A percentile compares a stretch with the other conserved stretches of the same genome.
Evolutionary conservation across 2,797 vertebrate species (phyloP).

Genomic region (Sebastes hopkinsi): DNA sequence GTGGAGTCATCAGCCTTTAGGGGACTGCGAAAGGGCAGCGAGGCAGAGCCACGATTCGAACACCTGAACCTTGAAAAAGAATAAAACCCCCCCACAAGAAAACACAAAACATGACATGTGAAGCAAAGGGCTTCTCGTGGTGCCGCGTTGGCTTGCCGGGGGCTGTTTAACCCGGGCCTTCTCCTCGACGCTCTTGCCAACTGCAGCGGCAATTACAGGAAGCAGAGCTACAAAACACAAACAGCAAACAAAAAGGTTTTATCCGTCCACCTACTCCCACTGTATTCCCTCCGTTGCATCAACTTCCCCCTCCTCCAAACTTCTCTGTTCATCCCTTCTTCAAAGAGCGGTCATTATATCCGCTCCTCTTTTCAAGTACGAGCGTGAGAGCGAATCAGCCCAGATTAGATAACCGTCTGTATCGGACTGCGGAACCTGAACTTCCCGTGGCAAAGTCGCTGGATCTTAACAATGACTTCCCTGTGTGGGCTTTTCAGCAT

Average conservation of each 20-base stretch:
- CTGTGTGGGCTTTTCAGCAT: constrained; percentile 26
- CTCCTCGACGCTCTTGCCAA: constrained; percentile 55
- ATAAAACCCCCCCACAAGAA: constrained; percentile 52
- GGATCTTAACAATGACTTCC: constrained; percentile 24
- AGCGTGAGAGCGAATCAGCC: constrained; percentile 48
- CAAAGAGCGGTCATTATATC: constrained; percentile 68
- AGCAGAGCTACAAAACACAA: constrained; percentile 59
- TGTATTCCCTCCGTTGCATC: constrained; percentile 44
- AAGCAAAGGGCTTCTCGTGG: constrained; percentile 59
- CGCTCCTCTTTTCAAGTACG: constrained; percentile 50
- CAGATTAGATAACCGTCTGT: constrained; percentile 54
- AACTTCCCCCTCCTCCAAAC: constrained; percentile 44
- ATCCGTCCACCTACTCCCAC: constrained; percentile 57
- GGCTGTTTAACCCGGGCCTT: constrained; percentile 68
- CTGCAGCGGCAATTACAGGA: constrained; percentile 67
- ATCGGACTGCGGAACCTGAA: constrained; percentile 35
- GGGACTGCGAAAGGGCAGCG: constrained; percentile 56
- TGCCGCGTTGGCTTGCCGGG: constrained; percentile 45
- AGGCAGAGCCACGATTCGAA: constrained; percentile 38
- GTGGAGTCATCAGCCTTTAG: constrained; percentile 54
- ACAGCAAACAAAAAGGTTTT: constrained; percentile 37
- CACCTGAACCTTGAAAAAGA: constrained; percentile 61
- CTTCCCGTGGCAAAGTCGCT: constrained; percentile 12
- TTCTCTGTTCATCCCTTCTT: constrained; percentile 55
- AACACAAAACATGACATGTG: constrained; percentile 73